These are phyloP conservation scores for Botia almorhae DNA, from an alignment of 2,797 vertebrate genomes.

Conservation along the genomic window DNA sequence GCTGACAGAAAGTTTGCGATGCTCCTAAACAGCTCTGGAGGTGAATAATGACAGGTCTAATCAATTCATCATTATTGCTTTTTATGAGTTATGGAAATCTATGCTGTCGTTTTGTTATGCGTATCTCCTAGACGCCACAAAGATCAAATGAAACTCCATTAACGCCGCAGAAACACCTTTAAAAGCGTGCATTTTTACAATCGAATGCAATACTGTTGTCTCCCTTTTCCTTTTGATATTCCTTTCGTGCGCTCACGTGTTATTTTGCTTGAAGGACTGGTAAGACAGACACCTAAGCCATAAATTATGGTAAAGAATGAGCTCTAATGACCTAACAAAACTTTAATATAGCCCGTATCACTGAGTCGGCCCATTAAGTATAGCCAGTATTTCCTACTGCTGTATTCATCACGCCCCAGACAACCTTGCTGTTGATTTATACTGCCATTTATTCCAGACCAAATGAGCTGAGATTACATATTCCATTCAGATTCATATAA, in stretches of 20 bases:
- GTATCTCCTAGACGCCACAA: background rate
- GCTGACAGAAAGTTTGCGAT: constrained; percentile 35
- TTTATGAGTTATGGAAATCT: constrained; percentile 16
- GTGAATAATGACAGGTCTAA: constrained; percentile 26
- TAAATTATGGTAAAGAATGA: constrained; percentile 54
- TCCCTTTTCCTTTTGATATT: constrained; percentile 15
- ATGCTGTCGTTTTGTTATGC: constrained; percentile 13
- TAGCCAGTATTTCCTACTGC: constrained; percentile 18
- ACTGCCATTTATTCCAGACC: constrained; percentile 33
- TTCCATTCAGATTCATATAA: constrained; percentile 41
- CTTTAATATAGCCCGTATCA: constrained; percentile 51
- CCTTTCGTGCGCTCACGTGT: constrained; percentile 2
- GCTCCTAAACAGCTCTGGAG: constrained; percentile 20
- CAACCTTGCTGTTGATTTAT: constrained; percentile 46
- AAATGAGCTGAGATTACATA: constrained; percentile 47
- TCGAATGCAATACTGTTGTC: constrained; percentile 34
- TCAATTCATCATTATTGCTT: constrained; percentile 36
- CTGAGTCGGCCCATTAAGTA: constrained; percentile 47
- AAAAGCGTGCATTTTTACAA: constrained; percentile 3
- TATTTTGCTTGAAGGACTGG: constrained; percentile 35
- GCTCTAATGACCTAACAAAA: constrained; percentile 43
- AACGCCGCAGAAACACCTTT: constrained; percentile 13
- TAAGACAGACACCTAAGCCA: constrained; percentile 38
- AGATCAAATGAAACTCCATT: constrained; percentile 28
- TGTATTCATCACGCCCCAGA: constrained; percentile 44